Percentiles rank a stretch among this genome's conserved stretches.
Conservation (phyloP, 2,888 invertebrate genomes). For the Tanaodytes sp. region DNA sequence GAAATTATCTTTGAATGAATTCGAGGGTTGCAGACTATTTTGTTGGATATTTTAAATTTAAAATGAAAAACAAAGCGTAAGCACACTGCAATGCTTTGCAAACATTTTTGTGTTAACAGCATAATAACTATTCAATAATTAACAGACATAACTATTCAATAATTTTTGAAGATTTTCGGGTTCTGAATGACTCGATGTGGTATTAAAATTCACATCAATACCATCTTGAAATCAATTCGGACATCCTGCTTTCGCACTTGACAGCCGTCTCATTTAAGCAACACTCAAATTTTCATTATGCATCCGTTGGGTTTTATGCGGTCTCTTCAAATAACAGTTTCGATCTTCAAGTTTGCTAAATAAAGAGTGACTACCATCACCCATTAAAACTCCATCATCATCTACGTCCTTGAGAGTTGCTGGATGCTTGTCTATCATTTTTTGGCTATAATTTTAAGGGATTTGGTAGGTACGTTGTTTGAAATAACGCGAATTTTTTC, state of each 20-base stretch:
- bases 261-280: neutral
- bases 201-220: neutral
- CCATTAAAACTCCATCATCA: slow-evolving; percentile 11
- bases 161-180: too few relatives aligned
- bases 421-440: slow-evolving; percentile 23
- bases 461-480: slow-evolving; percentile 6
- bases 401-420: slow-evolving; percentile 21
- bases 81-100: too few relatives aligned
- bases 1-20: too few relatives aligned
- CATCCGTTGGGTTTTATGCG: slow-evolving; percentile 7
- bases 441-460: slow-evolving; percentile 18
- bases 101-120: too few relatives aligned
- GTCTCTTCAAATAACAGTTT: slow-evolving; percentile 21
- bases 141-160: too few relatives aligned
- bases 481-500: slow-evolving; percentile 8
- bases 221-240: slow-evolving; percentile 2
- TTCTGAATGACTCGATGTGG: neutral
- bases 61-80: too few relatives aligned
- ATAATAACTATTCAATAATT: too few relatives aligned
- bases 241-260: slow-evolving; percentile 20
- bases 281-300: neutral
- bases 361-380: slow-evolving; percentile 17
- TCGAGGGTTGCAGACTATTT: too few relatives aligned
- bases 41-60: too few relatives aligned
- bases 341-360: slow-evolving; percentile 6